Evolutionary conservation across 2,797 vertebrate species (phyloP), one percentile per base, ranked within the genome.

Genomic region (Anguilla anguilla): DNA sequence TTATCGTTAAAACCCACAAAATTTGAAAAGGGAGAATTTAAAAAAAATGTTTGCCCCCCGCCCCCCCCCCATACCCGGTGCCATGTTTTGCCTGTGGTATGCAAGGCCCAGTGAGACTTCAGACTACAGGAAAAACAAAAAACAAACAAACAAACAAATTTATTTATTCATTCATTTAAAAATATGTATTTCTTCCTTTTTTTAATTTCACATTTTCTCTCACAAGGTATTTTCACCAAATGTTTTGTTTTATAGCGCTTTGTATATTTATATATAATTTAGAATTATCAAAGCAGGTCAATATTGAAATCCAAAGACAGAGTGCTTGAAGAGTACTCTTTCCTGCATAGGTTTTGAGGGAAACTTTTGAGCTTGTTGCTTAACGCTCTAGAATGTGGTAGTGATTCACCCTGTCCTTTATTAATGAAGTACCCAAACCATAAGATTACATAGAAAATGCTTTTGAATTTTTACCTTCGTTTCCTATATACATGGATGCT

Each of bases 261-360:
- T 13, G 39, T 72, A 77, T 77, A 57, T 86, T 77, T 46, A 35
- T 69, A 53, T 49, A 72, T 53, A 86, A 86, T 74, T 86, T 49
- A 77, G 46, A 86, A 74, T 86, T 74, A 51, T 86, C 85, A 74
- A 74, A 86, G 15, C 46, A 86, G 67, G 85, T 86, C 69, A 55
- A 86, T 28, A 77, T 53, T 74, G 67, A 74, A 77, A 74, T 86
- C 85, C 77, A 51, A 55, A 19, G 77, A 86, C 55, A 61, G 72
- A 86, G 43, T 86, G 85, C 86, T 86, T 86, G 49, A 43, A 74
- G 67, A 25, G 67, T 25, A 77, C 28, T 86, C 59, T 64, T 86
- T 74, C 67, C 85, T 46, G 49, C 49, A 86, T 67, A 69, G 74
- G 72, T 74, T 72, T 49, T 43, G 72, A 86, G 74, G 85, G 7